Evolutionary conservation across 2,888 invertebrate genomes (phyloP).

Genomic region (Cyclophora albipunctata): DNA sequence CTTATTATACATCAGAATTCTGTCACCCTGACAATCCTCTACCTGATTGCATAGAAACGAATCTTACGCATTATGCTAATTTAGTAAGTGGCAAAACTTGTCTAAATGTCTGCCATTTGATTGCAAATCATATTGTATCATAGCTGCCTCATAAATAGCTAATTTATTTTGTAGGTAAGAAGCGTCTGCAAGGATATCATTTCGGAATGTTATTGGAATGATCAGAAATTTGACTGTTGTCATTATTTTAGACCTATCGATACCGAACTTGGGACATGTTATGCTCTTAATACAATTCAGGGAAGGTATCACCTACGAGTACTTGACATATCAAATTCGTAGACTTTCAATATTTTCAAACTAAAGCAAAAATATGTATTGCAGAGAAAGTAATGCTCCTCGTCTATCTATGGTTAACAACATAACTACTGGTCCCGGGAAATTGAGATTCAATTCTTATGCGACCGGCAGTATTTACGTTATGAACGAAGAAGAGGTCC

Average conservation of each 20-base stretch:
- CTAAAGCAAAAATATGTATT: no score
- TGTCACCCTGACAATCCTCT: slow-evolving; percentile 74
- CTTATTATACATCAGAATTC: slow-evolving; percentile 80
- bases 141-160: no score
- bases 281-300: slow-evolving; percentile 79
- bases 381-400: slow-evolving; percentile 53
- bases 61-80: slow-evolving; percentile 76
- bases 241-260: slow-evolving; percentile 78
- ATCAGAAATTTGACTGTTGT: slow-evolving; percentile 77
- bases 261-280: slow-evolving; percentile 81
- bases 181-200: slow-evolving; percentile 75
- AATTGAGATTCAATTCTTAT: slow-evolving; percentile 65
- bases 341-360: no score
- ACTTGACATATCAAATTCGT: no score
- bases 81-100: slow-evolving; percentile 49
- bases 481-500: slow-evolving; percentile 81
- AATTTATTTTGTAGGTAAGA: slow-evolving; percentile 54
- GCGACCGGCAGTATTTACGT: slow-evolving; percentile 77
- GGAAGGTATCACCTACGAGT: slow-evolving; percentile 56
- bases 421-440: slow-evolving; percentile 77
- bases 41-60: slow-evolving; percentile 74
- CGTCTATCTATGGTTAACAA: slow-evolving; percentile 78
- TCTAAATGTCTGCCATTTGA: not conserved
- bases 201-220: slow-evolving; percentile 78
- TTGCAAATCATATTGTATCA: not conserved